These are phyloP conservation scores for Cephalotes varians DNA, from an alignment of 2,888 invertebrate species.

Conservation along the genomic window DNA sequence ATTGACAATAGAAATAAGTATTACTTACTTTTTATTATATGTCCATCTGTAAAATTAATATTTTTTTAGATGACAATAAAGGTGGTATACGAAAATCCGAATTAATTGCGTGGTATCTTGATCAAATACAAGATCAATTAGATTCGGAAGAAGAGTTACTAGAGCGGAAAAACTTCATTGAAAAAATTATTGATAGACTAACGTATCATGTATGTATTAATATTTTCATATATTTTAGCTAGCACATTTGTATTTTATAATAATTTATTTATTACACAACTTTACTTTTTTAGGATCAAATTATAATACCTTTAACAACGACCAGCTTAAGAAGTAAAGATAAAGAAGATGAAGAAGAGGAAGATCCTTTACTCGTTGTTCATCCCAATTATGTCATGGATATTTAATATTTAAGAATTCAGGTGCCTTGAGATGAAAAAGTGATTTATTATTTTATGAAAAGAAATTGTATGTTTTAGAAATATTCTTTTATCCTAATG, in stretches of 20 bases:
- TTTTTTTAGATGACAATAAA: conserved; percentile 78
- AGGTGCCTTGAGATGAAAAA: not conserved
- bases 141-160: conserved; percentile 96
- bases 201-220: conserved; percentile 91
- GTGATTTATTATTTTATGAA: not conserved
- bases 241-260: not conserved
- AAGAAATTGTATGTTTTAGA: not conserved
- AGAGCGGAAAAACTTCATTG: conserved; percentile 95
- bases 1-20: not conserved
- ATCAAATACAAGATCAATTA: conserved; percentile 94
- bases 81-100: conserved; percentile 93
- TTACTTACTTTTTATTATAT: not conserved
- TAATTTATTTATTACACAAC: conserved; percentile 34
- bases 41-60: conserved; percentile 26
- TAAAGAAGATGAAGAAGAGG: conserved; percentile 89
- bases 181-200: conserved; percentile 97
- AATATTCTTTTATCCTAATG: not conserved
- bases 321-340: conserved; percentile 87
- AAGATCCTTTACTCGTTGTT: conserved; percentile 95
- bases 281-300: conserved; percentile 90
- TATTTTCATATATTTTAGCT: not conserved
- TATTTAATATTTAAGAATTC: conserved; percentile 77
- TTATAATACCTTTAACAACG: conserved; percentile 92
- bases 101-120: conserved; percentile 97
- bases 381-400: conserved; percentile 98